Base-by-base conservation (phyloP, 2,888 invertebrate genomes). In the Cylindroiulus punctatus region DNA sequence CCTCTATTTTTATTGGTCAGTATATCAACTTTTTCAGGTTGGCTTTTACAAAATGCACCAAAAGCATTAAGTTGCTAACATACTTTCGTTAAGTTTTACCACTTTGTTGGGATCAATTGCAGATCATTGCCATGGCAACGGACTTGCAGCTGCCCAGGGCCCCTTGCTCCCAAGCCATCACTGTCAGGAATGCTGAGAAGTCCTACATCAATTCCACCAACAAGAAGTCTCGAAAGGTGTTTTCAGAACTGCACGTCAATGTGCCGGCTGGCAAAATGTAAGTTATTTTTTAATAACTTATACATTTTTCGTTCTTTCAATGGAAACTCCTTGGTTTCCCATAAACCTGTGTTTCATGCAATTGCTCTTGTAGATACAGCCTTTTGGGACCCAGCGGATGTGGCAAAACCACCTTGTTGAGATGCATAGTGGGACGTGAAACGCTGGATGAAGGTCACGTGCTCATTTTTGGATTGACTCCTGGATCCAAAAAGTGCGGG, bases 351-450 rank as follows among this genome's bases (percentile, higher is more conserved):
- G 10, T 12, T 47, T 47, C 44, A 14, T 44, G 10, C 14, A 47
- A 36, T 7, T 36, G 36, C 36, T 36, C 36, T 2, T 47, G 47
- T 17, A 47, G 47, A 8, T 47, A 47, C 14, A 47, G 47, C 47
- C 47, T 47, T 1, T 47, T 47, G 81, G 36, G 36, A 36, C 36
- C 36, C 7, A 36, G 36, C 7, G 36, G 36, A 7, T 36, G 36
- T 36, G 36, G 81, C 30, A 81, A 81, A 32, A 81, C 81, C 81
- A 81, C 81, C 4, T 10, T 81, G 30, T n/a, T 81, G 81, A 12
- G 32, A 81, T 81, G 81, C 32, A 81, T 81, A 0, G 17, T 81
- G 17, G 81, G 81, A 12, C 81, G 32, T 14, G 26, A 30, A 14
- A 81, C 0, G 32, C 32, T 81, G 32, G 81, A 81, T 0, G 14